Base-by-base conservation (phyloP, 1,140 invertebrate genomes). In the Hycleus phaleratus region DNA sequence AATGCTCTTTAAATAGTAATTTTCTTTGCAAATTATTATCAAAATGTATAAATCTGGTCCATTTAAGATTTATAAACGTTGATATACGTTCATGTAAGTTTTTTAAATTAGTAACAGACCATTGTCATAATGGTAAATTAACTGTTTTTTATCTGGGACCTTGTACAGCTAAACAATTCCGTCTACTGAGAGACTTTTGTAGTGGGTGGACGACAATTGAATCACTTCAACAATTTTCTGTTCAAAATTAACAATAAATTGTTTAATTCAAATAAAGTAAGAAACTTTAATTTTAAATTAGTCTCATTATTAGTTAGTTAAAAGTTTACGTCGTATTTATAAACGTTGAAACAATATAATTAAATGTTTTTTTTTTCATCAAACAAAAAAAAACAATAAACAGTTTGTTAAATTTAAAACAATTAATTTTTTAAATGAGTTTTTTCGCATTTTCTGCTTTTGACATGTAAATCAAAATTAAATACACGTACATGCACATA, bases 51-150 rank as follows among this genome's bases (percentile, higher is more conserved):
- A 63, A 61, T 3, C 43, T 64, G 9, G 52, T 43, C 2, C 39
- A 57, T 8, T 51, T 63, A 24, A 50, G 53, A 44, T 66, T 66
- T 38, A 32, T 49, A 3, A 47, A 49, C 42, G 56, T 58, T 9
- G 49, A 44, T 42, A 66, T 66, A 48, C 40, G 47, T 8, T 66
- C 61, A 1, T 51, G 46, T 38, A 63, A 63, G 42, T 66, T 66
- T 56, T 66, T 63, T 38, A 56, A 52, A 49, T 43, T 56, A 18
- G 10, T 63, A 44, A 57, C 46, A 3, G 39, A 47, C 11, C 44
- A 56, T 26, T 25, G 44, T 44, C 38, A 47, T n/a, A 18, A 25
- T n/a, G 42, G 10, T 10, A 38, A 48, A 25, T 46, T 54, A 8
- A 38, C 46, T 38, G 52, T 58, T 38, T 56, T 39, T 7, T 63